phyloP scores from a whole-genome alignment of 37 sponge, comb jelly and placozoan genomes.

The Hexactinellida sp. region DNA sequence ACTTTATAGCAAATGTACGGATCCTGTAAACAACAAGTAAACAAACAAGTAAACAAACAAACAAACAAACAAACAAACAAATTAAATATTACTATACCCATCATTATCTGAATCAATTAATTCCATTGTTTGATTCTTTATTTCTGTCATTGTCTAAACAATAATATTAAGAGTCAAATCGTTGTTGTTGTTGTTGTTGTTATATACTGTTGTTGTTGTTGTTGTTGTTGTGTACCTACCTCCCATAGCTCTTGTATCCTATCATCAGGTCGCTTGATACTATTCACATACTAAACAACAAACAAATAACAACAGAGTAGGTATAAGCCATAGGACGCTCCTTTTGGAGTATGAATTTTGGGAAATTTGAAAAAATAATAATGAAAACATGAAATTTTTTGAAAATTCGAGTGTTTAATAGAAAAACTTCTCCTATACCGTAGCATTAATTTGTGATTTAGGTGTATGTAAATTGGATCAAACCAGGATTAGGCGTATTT shows the following conservation, averaged over 20 bases:
- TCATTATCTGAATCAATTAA: not conserved
- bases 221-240: not conserved
- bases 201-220: not conserved
- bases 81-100: not conserved
- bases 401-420: no score
- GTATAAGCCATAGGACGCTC: no score
- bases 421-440: no score
- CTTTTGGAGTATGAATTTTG: no score
- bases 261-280: not conserved
- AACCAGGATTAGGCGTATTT: no score
- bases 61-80: not conserved
- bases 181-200: not conserved
- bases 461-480: no score
- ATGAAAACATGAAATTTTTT: no score
- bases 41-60: not conserved
- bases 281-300: not conserved
- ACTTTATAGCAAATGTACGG: not conserved
- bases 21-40: not conserved
- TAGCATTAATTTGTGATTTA: no score
- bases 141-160: slow-evolving; percentile 11
- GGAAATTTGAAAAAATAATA: no score
- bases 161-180: not conserved
- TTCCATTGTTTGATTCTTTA: slow-evolving; percentile 10
- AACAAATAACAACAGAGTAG: no score
- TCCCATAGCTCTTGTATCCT: slow-evolving; percentile 2